Base-by-base conservation (phyloP, 1,140 invertebrate genomes). In the Kradibia gibbosae region DNA sequence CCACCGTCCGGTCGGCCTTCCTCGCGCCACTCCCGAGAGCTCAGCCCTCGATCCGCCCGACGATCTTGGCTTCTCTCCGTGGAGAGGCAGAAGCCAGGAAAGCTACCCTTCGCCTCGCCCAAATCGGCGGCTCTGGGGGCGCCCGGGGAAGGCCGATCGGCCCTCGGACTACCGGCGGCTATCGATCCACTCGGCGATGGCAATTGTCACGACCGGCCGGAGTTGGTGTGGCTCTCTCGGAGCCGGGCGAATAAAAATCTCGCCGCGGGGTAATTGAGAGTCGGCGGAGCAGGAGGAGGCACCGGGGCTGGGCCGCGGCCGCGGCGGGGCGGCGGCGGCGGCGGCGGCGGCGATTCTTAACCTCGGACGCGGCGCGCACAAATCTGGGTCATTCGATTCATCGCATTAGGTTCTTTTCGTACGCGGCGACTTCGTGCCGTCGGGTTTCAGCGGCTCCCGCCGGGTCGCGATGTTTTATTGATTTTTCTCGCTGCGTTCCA, bases 351-450 rank as follows among this genome's bases (percentile, higher is more conserved):
- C 71, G 55, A 70, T 70, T 75, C 72, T 76, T 70, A 65, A 65
- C 78, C 45, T 73, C 76, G 67, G 67, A 81, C 75, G 62, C 70
- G 65, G 83, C 80, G 62, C 57, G 22, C 76, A 83, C 28, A 78
- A 82, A 82, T 82, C 81, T 82, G 42, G 81, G 81, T 82, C 81
- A 82, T 82, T 78, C 75, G 74, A 82, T 82, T 82, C 75, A 78
- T 82, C 78, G 81, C 81, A 82, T 82, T 82, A 82, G 75, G 67
- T 82, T 82, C 81, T 82, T 82, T 82, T 82, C 55, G 74, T 78
- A 55, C 55, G 65, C n/a, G 50, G 57, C 71, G 39, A 67, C 72
- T 48, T 70, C 50, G 48, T 65, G 55, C 25, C 60, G 80, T 45
- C 72, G 31, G 39, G 72, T 75, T 81, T 76, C 72, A 70, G 31